Evolutionary conservation across 2,797 vertebrate species (phyloP), one percentile per base, ranked within the genome.

Genomic region (Spondyliosoma cantharus): DNA sequence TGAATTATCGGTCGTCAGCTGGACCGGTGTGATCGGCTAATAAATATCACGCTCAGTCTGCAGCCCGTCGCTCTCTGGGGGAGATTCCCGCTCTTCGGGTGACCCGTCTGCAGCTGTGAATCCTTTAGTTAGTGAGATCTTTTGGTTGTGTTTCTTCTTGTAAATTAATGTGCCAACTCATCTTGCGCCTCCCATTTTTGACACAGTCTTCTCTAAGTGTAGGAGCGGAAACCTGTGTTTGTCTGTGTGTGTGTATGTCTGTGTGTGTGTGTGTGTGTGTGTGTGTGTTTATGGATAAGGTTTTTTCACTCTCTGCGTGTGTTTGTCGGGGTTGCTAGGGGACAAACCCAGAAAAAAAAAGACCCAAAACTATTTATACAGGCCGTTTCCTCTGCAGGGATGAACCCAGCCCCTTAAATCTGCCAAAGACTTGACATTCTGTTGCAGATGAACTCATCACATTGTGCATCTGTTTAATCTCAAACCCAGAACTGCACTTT

Each of bases 331-430:
- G 78, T 88, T 86, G 89, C 89, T 82, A 74, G 63, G 76, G 22
- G 56, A 86, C 68, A 37, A 78, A 27, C 19, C 1, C 19, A 25
- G 58, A n/a, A n/a, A 16, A 82, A 49, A 84, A 57, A 74, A 60
- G 45, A 24, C 81, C 57, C 69, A 71, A 76, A 81, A 80, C 72
- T 83, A 89, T 87, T 90, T 90, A 69, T 82, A 90, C 49, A 87
- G 59, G 24, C 75, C 3, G 32, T 87, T 89, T 91, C 88, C 87
- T 88, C 76, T 77, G 46, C 53, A 64, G 74, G 66, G 80, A 83
- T 75, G 60, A 86, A 49, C 63, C 62, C 71, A 9, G 54, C 19
- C 76, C n/a, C 29, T 73, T 54, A 65, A 69, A 69, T 79, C 82
- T 80, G 45, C 75, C 62, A 77, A 42, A 22, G 25, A 57, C 57